Percentiles rank a stretch among this genome's conserved stretches.
phyloP scores from a whole-genome alignment of 2,797 vertebrate species.

The Paedocypris micromegethes region DNA sequence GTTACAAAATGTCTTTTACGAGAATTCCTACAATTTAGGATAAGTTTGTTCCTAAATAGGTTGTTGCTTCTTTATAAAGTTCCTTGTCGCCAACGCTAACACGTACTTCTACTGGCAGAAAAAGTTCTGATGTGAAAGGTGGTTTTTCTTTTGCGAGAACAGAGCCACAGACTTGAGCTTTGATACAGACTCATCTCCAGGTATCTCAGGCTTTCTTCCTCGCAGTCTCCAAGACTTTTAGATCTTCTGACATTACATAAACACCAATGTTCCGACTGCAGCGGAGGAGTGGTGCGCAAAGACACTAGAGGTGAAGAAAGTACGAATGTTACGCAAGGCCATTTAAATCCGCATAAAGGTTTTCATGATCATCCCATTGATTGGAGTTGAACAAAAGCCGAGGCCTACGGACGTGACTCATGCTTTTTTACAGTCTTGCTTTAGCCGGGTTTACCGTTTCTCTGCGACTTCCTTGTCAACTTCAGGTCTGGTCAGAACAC shows the following conservation, averaged over 20 bases:
- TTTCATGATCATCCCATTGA: conserved; percentile 12
- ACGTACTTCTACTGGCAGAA: background rate
- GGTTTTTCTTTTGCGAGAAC: conserved; percentile 37
- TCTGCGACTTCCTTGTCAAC: conserved; percentile 8
- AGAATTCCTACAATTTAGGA: no score
- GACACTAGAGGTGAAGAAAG: conserved; percentile 10
- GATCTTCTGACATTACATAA: conserved; percentile 44
- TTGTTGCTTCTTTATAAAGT: no score
- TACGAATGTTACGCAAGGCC: background rate
- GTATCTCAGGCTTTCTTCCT: conserved; percentile 36
- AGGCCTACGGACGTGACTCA: no score
- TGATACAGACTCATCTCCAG: conserved; percentile 38
- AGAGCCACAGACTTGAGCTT: conserved; percentile 28
- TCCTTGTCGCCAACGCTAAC: no score
- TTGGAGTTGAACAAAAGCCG: conserved; percentile 3
- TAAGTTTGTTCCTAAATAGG: no score
- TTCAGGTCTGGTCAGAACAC: background rate
- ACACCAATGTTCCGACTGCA: conserved; percentile 30
- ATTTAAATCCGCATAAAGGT: conserved; percentile 19
- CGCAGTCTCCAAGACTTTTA: conserved; percentile 28
- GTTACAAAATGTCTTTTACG: no score
- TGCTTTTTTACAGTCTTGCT: background rate
- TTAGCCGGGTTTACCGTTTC: conserved; percentile 4
- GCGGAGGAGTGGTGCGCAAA: conserved; percentile 20
- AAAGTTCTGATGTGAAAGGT: conserved; percentile 13